phyloP scores from a whole-genome alignment of 2,113 vertebrate genomes.

The Menidia beryllina region DNA sequence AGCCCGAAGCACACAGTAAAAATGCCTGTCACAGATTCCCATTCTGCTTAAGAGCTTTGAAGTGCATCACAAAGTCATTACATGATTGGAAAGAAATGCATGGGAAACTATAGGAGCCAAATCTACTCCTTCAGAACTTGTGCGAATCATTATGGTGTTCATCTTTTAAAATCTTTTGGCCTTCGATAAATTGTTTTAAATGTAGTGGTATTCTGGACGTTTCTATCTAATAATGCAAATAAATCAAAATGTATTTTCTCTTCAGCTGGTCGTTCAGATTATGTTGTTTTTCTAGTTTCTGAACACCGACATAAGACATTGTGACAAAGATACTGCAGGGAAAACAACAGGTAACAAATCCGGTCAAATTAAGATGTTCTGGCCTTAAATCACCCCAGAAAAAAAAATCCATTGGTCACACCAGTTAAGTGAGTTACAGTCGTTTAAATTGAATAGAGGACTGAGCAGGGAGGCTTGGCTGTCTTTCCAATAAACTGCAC shows the following conservation, averaged over 20 bases:
- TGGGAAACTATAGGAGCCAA: conserved; percentile 57
- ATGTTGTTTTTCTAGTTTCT: conserved; percentile 7
- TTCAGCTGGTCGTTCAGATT: conserved; percentile 20
- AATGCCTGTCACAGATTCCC: conserved; percentile 54
- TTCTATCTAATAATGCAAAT: conserved; percentile 11
- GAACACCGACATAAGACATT: conserved; percentile 27
- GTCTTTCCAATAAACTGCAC: conserved; percentile 1
- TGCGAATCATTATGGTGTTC: conserved; percentile 49
- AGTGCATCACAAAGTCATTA: conserved; percentile 57
- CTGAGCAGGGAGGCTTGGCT: conserved; percentile 1
- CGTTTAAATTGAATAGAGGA: conserved; percentile 19
- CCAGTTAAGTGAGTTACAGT: conserved; percentile 36
- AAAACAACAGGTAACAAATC: conserved; percentile 32
- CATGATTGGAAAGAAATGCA: conserved; percentile 61
- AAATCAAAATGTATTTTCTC: neutral
- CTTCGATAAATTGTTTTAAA: conserved; percentile 48
- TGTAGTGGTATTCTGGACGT: conserved; percentile 18
- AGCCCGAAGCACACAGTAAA: conserved; percentile 45
- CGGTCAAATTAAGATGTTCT: conserved; percentile 21
- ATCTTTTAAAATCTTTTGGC: conserved; percentile 48
- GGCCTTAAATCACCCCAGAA: conserved; percentile 11
- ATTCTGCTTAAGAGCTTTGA: conserved; percentile 51
- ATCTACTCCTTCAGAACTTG: conserved; percentile 39
- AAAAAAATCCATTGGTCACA: conserved; percentile 41
- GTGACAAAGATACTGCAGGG: conserved; percentile 11